Conservation (phyloP, 2,888 invertebrate genomes). For the Ochropacha duplaris region DNA sequence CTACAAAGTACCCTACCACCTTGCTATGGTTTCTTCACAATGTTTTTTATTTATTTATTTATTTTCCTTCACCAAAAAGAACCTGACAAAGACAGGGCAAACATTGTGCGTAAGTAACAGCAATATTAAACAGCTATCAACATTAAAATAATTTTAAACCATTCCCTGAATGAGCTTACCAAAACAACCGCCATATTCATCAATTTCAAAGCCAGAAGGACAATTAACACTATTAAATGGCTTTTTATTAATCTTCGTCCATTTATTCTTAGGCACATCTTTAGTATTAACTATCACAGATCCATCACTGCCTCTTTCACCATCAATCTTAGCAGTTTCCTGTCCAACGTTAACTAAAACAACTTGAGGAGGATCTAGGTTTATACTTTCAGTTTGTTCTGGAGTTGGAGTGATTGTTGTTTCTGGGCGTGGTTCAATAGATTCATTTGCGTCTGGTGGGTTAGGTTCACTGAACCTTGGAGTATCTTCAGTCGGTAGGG, state of each 20-base stretch:
- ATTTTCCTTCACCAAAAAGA: too few relatives aligned
- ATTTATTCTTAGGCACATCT: constrained; percentile 55
- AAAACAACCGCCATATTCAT: constrained; percentile 81
- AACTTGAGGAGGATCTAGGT: constrained; percentile 34
- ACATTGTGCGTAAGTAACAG: too few relatives aligned
- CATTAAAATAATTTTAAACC: too few relatives aligned
- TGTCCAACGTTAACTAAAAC: constrained; percentile 44
- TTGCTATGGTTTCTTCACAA: too few relatives aligned
- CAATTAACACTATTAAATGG: constrained; percentile 52
- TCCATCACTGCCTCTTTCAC: constrained; percentile 47
- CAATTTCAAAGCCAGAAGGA: constrained; percentile 78
- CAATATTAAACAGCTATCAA: too few relatives aligned
- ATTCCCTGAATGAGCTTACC: constrained; percentile 62
- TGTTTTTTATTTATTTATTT: too few relatives aligned
- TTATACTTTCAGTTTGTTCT: constrained; percentile 24
- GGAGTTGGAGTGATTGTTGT: constrained; percentile 38
- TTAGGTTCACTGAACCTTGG: constrained; percentile 16
- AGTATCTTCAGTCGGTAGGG: constrained; percentile 12
- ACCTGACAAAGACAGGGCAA: too few relatives aligned
- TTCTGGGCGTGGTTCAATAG: constrained; percentile 21
- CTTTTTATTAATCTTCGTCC: constrained; percentile 51
- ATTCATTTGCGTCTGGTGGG: constrained; percentile 19
- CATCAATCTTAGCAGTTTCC: constrained; percentile 46
- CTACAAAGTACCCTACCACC: too few relatives aligned
- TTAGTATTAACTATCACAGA: constrained; percentile 52